Evolutionary conservation across 2,797 vertebrate species (phyloP), one percentile per base, ranked within the genome.

Genomic region (Echeneis naucrates): DNA sequence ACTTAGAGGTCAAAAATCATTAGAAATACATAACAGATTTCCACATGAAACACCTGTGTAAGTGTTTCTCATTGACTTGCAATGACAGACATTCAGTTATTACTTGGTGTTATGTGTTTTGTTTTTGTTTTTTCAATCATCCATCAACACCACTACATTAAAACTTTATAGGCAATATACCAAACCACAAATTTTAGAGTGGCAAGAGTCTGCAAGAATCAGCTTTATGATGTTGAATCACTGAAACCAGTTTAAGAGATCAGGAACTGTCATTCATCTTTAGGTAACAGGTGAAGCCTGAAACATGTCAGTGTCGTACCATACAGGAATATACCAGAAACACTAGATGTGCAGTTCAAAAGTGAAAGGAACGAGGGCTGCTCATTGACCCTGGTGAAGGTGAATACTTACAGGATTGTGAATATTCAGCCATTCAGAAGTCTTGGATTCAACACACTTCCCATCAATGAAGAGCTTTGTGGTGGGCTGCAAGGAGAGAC

Each of bases 381-480:
- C 48, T 23, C 32, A 21, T 2, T 13, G 10, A 9, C 55, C 17
- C 23, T 35, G 37, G 0, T 26, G 14, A 50, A 33, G 16, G 37
- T 2, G 32, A 72, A 50, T 69, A 92, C 97, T 96, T 93, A 99
- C 98, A 45, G 98, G 98, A 86, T 99, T 99, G 90, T 98, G 96
- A 88, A 98, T 95, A 87, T 99, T 95, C 32, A 97, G 93, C 98
- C 98, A 98, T 90, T 97, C 96, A 59, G 96, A 94, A 42, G 92
- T 95, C 89, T 96, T 96, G 37, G 98, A 99, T 77, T 99, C 97
- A 80, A 98, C 88, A 93, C 98, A 99, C 83, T 98, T 98, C 11
- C 98, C 98, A 94, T 98, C 95, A 57, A 99, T 98, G 83, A 99
- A 97, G 78, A 99, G 94, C 83, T 99, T 99, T 44, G 97, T 96